Conservation (phyloP, 1,140 invertebrate genomes). For the Musca vetustissima region DNA sequence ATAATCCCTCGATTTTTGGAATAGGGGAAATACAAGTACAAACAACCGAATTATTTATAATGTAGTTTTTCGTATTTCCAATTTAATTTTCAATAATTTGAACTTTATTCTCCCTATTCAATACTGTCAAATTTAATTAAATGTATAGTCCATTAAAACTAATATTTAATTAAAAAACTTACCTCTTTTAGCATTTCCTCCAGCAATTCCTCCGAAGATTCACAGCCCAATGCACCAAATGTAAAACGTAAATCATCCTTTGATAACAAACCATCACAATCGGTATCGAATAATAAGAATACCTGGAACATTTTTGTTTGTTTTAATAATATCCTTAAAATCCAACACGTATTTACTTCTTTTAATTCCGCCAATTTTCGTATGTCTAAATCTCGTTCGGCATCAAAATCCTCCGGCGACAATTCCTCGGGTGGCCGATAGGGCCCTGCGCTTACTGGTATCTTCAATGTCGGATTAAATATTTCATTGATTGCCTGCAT, state of each 20-base stretch:
- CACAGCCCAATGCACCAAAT: slow-evolving; percentile 60
- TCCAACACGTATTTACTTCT: slow-evolving; percentile 51
- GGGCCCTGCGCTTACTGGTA: slow-evolving; percentile 53
- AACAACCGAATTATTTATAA: too few relatives aligned
- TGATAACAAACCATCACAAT: slow-evolving; percentile 64
- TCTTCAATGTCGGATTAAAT: slow-evolving; percentile 55
- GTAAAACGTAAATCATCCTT: slow-evolving; percentile 62
- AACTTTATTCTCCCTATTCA: too few relatives aligned
- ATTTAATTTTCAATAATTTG: too few relatives aligned
- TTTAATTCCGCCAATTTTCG: slow-evolving; percentile 61
- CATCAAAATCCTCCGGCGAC: slow-evolving; percentile 53
- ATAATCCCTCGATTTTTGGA: too few relatives aligned
- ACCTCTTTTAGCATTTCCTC: slow-evolving; percentile 64
- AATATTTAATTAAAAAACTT: too few relatives aligned
- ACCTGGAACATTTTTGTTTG: slow-evolving; percentile 51
- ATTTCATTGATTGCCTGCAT: slow-evolving; percentile 57
- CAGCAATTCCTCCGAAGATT: slow-evolving; percentile 59
- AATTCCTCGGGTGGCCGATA: slow-evolving; percentile 61
- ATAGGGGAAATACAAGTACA: too few relatives aligned
- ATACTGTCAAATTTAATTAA: too few relatives aligned
- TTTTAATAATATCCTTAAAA: not conserved
- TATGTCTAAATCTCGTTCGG: slow-evolving; percentile 60
- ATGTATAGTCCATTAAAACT: too few relatives aligned
- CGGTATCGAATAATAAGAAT: slow-evolving; percentile 63
- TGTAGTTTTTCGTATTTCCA: too few relatives aligned